A percentile compares a stretch with the other conserved stretches of the same genome.
Conservation (phyloP, 1,140 invertebrate genomes). For the Drosophila gunungcola region DNA sequence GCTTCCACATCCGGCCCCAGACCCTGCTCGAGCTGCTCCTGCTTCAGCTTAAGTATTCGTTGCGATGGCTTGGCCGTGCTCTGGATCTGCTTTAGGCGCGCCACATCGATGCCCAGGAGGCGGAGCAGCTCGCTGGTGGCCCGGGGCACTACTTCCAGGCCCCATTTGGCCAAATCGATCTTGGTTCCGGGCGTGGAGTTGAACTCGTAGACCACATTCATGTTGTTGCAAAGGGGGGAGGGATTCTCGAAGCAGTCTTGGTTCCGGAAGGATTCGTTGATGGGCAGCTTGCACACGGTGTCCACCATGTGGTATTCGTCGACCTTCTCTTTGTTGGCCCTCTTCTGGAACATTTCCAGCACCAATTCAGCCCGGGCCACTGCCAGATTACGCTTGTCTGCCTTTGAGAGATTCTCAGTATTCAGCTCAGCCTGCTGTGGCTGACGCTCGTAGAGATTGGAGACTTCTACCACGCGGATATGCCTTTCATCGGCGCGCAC, state of each 20-base stretch:
- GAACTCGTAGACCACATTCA: constrained; percentile 62
- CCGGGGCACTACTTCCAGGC: constrained; percentile 43
- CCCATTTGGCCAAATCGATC: constrained; percentile 57
- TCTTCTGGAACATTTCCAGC: constrained; percentile 8
- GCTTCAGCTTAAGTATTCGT: constrained; percentile 35
- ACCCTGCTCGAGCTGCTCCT: constrained; percentile 6
- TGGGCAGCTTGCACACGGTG: constrained; percentile 49
- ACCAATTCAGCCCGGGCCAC: constrained; percentile 26
- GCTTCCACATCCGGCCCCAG: constrained; percentile 16
- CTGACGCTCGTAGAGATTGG: constrained; percentile 8
- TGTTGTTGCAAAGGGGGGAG: constrained; percentile 60
- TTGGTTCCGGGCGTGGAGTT: constrained; percentile 45
- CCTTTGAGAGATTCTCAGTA: neutral
- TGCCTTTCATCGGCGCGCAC: constrained; percentile 5
- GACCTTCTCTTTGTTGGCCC: constrained; percentile 6
- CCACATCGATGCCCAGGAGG: constrained; percentile 43
- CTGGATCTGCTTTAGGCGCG: constrained; percentile 37
- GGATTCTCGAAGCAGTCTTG: constrained; percentile 52
- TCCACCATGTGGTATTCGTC: constrained; percentile 52
- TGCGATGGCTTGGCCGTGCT: constrained; percentile 35
- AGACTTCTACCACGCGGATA: constrained; percentile 14
- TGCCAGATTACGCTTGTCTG: constrained; percentile 31
- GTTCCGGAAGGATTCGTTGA: constrained; percentile 9
- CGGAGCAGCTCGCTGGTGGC: constrained; percentile 39
- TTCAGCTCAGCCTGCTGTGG: neutral